Percentiles rank a stretch among this genome's conserved stretches.
phyloP scores from a whole-genome alignment of 1,140 invertebrate genomes.

The Glomeris maerens region DNA sequence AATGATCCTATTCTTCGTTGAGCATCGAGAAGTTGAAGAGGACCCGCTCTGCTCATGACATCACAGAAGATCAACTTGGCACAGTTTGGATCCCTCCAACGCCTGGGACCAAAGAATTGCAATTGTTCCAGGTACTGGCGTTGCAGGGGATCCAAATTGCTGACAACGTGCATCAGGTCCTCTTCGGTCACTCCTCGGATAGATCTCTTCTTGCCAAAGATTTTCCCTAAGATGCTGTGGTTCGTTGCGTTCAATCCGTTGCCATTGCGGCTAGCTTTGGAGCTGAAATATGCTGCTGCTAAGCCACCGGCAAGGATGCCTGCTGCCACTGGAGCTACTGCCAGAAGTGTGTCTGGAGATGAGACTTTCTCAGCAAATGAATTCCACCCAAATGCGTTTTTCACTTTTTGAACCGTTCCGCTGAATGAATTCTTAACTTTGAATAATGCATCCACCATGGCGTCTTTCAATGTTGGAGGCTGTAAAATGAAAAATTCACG shows the following conservation, averaged over 20 bases:
- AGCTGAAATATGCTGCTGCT: background rate
- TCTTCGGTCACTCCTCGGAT: conserved; percentile 5
- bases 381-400: background rate
- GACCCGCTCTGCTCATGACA: conserved; percentile 7
- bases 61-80: conserved; percentile 11
- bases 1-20: conserved; percentile 8
- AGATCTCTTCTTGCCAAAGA: conserved; percentile 1
- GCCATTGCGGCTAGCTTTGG: background rate
- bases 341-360: background rate
- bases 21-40: conserved; percentile 6
- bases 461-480: too few species aligned
- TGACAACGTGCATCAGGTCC: conserved; percentile 4
- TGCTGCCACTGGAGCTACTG: background rate
- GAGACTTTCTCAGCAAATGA: background rate
- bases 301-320: background rate
- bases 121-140: conserved; percentile 8
- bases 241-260: background rate
- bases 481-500: too few species aligned
- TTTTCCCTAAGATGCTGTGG: too few species aligned
- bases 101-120: conserved; percentile 6
- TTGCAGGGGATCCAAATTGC: conserved; percentile 8
- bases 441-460: background rate
- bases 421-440: background rate
- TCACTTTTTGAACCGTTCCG: background rate
- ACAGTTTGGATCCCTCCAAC: conserved; percentile 10